These are phyloP conservation scores for Hoplodrina blanda DNA, from an alignment of 2,888 invertebrate species.

Conservation along the genomic window DNA sequence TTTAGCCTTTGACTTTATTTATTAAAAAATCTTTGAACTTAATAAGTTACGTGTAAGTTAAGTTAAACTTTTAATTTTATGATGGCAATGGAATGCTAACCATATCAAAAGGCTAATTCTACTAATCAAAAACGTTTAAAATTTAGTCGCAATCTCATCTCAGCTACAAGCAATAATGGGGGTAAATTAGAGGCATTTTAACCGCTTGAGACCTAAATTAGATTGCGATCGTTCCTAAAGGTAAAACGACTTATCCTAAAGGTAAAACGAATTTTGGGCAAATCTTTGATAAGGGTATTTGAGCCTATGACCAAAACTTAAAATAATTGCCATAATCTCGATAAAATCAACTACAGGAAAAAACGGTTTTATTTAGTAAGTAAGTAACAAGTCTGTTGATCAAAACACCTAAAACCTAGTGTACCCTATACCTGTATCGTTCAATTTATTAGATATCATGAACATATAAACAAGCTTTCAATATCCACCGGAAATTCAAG, in stretches of 20 bases:
- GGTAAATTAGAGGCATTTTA: too few relatives aligned
- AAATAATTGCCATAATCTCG: neutral
- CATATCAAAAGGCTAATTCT: neutral
- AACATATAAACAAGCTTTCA: conserved; percentile 7
- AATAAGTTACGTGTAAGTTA: too few relatives aligned
- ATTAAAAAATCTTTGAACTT: too few relatives aligned
- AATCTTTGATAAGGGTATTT: neutral
- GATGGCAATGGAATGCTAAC: too few relatives aligned
- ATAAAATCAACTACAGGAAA: neutral
- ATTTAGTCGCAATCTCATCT: too few relatives aligned
- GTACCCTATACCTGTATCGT: neutral
- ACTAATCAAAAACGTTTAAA: too few relatives aligned
- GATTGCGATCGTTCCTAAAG: too few relatives aligned
- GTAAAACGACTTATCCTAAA: too few relatives aligned
- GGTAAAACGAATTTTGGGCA: neutral
- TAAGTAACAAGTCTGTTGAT: neutral
- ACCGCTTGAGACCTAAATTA: too few relatives aligned
- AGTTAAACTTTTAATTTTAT: neutral
- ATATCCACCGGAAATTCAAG: neutral
- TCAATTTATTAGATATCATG: neutral
- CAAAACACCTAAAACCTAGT: neutral
- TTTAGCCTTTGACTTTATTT: too few relatives aligned
- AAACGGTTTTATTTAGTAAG: too few relatives aligned
- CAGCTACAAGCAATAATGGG: too few relatives aligned
- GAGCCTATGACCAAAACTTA: neutral